Conservation (phyloP, 2,797 vertebrate genomes). For the Mastacembelus armatus region DNA sequence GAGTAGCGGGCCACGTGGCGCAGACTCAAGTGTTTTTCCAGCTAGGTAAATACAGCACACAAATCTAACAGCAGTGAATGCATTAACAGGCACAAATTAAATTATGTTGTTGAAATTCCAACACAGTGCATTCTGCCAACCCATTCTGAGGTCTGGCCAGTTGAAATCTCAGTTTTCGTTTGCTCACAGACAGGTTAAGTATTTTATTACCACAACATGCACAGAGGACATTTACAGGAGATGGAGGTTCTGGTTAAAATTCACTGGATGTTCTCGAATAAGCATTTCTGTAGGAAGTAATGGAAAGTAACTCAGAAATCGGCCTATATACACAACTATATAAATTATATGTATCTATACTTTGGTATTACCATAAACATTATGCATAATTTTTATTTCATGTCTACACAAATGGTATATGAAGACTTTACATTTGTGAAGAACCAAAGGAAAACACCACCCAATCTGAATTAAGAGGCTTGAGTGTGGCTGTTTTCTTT, state of each 20-base stretch:
- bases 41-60: slow-evolving; percentile 78
- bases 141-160: slow-evolving; percentile 47
- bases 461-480: too few relatives aligned
- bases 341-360: too few relatives aligned
- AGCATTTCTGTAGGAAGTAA: background rate
- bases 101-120: slow-evolving; percentile 70
- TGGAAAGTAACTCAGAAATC: background rate
- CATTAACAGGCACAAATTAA: slow-evolving; percentile 79
- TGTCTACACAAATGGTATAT: too few relatives aligned
- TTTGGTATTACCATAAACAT: too few relatives aligned
- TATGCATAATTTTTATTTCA: too few relatives aligned
- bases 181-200: slow-evolving; percentile 42
- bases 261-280: slow-evolving; percentile 12
- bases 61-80: slow-evolving; percentile 65
- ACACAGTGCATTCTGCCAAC: slow-evolving; percentile 23
- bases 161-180: slow-evolving; percentile 54
- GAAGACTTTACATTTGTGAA: too few relatives aligned
- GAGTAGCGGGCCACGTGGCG: slow-evolving; percentile 40
- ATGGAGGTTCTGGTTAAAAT: slow-evolving; percentile 16
- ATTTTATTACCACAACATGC: slow-evolving; percentile 27
- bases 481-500: too few relatives aligned
- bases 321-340: too few relatives aligned
- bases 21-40: slow-evolving; percentile 78
- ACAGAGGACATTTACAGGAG: slow-evolving; percentile 17
- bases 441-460: too few relatives aligned